phyloP scores from a whole-genome alignment of 2,113 vertebrate species.

The Chroicocephalus ridibundus region DNA sequence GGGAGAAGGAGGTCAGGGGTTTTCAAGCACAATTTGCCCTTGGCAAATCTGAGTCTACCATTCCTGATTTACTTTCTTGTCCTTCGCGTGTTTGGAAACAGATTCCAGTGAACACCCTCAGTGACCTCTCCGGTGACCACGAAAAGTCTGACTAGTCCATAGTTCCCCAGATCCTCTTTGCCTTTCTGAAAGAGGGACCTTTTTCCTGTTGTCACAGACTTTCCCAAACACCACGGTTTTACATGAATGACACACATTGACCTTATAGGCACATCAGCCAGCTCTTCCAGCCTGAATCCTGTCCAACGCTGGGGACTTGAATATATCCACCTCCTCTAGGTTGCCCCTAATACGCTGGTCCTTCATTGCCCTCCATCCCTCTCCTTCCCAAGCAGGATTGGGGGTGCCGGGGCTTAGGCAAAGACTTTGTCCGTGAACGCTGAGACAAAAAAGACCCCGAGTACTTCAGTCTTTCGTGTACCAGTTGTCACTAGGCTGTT shows the following conservation, averaged over 20 bases:
- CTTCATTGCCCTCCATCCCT: not conserved
- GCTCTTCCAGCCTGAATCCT: not conserved
- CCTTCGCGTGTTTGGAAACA: fast-evolving
- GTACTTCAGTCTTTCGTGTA: not conserved
- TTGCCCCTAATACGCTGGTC: fast-evolving
- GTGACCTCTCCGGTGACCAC: not conserved
- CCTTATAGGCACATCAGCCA: not conserved
- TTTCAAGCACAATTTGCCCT: not conserved
- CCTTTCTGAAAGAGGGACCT: not conserved
- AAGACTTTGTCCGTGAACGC: not conserved
- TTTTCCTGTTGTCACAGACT: not conserved
- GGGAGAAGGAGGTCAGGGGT: not conserved
- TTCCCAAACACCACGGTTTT: not conserved
- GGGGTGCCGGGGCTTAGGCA: too few relatives aligned
- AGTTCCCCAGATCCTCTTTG: fast-evolving
- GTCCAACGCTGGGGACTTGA: fast-evolving
- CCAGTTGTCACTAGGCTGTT: not conserved
- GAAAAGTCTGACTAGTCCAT: not conserved
- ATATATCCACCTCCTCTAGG: not conserved
- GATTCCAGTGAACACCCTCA: not conserved
- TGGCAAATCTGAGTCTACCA: not conserved
- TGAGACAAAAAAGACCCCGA: not conserved
- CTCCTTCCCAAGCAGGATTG: not conserved
- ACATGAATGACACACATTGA: fast-evolving
- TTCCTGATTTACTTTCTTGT: not conserved